Percentiles rank a stretch among this genome's conserved stretches.
Conservation (phyloP, 1,140 invertebrate genomes). For the Uloborus diversus region DNA sequence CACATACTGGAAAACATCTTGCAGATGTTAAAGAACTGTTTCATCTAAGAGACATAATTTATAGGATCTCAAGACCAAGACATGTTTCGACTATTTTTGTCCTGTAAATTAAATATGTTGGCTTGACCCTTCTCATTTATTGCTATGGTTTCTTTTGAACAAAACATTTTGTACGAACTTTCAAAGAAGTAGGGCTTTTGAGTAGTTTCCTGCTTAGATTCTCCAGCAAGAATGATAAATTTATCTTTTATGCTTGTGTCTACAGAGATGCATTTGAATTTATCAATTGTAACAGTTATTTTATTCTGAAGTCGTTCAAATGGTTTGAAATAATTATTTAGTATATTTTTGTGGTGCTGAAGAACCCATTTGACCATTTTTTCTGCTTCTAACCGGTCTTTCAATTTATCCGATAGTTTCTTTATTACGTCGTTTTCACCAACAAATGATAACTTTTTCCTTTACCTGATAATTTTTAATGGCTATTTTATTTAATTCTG, state of each 20-base stretch:
- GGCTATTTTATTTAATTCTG: neutral
- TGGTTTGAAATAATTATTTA: too few species aligned
- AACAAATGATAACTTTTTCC: neutral
- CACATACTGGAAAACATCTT: neutral
- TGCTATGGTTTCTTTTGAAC: too few species aligned
- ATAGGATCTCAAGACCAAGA: too few species aligned
- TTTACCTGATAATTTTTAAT: neutral
- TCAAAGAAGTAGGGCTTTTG: neutral
- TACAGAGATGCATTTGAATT: too few species aligned
- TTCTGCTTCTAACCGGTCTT: neutral
- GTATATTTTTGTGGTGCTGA: neutral
- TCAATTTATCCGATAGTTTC: neutral
- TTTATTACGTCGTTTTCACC: neutral
- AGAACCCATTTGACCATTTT: neutral
- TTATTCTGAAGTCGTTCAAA: too few species aligned
- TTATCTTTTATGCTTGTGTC: too few species aligned
- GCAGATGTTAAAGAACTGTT: neutral
- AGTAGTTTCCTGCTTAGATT: neutral
- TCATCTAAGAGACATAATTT: neutral
- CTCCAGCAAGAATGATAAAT: too few species aligned
- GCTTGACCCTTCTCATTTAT: too few species aligned
- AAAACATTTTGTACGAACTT: too few species aligned
- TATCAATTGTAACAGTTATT: too few species aligned
- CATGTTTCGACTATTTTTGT: neutral
- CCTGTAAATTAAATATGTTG: too few species aligned